Percentiles rank a stretch among this genome's conserved stretches.
Evolutionary conservation across 2,888 invertebrate genomes (phyloP).

Genomic region (Drosophila recens): DNA sequence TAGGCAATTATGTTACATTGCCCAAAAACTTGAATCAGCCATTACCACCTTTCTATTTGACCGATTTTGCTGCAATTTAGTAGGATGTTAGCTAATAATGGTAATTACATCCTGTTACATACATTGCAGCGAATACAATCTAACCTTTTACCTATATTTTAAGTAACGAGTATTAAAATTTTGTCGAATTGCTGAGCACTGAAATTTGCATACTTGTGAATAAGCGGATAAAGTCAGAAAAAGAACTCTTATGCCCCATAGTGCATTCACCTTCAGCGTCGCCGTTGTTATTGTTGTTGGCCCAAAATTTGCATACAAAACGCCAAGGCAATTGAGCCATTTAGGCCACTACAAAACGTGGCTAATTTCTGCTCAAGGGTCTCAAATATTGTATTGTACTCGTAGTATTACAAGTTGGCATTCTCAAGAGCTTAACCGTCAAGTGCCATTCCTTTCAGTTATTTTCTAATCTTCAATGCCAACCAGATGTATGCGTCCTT

Average conservation of each 20-base stretch:
- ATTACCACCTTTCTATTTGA: too few relatives aligned
- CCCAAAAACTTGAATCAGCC: too few relatives aligned
- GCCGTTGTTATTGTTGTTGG: slow-evolving; percentile 5
- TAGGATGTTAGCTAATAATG: too few relatives aligned
- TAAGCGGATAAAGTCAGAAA: neutral
- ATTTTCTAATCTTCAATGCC: slow-evolving; percentile 45
- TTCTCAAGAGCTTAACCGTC: slow-evolving; percentile 27
- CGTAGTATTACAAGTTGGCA: slow-evolving; percentile 15
- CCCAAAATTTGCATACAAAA: slow-evolving; percentile 61
- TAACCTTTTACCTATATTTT: too few relatives aligned
- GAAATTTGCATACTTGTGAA: neutral
- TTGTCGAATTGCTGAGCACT: too few relatives aligned
- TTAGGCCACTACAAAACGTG: slow-evolving; percentile 65
- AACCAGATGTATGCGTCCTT: slow-evolving; percentile 12
- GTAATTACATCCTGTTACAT: too few relatives aligned
- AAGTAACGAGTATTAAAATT: too few relatives aligned
- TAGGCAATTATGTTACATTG: too few relatives aligned
- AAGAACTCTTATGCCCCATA: neutral
- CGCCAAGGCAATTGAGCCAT: slow-evolving; percentile 60
- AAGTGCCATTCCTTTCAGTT: slow-evolving; percentile 48
- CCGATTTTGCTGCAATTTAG: too few relatives aligned
- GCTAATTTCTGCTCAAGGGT: slow-evolving; percentile 67
- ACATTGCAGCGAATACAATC: too few relatives aligned
- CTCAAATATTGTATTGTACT: slow-evolving; percentile 9
- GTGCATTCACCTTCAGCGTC: neutral